phyloP scores from a whole-genome alignment of 2,797 vertebrate species.

The Parauchenoglanis punctatus region DNA sequence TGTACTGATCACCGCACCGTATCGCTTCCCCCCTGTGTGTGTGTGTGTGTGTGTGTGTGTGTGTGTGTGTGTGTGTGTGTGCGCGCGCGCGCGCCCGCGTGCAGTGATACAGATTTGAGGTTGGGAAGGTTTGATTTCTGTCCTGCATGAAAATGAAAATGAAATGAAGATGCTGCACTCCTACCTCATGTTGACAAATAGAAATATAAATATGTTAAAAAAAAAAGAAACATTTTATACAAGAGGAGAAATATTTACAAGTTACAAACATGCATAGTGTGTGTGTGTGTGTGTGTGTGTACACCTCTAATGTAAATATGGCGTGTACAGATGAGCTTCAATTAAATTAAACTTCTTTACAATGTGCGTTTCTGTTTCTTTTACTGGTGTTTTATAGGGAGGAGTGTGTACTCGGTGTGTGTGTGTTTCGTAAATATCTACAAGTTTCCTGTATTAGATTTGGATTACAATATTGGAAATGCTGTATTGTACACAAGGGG shows the following conservation, averaged over 20 bases:
- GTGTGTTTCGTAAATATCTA: neutral
- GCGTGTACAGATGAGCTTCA: neutral
- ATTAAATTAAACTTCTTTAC: conserved; percentile 7
- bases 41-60: neutral
- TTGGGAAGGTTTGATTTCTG: neutral
- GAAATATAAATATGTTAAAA: neutral
- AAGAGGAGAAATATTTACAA: conserved; percentile 7
- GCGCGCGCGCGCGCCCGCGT: too few species aligned
- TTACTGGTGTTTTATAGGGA: too few species aligned
- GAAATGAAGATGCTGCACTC: neutral
- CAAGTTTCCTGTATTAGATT: neutral
- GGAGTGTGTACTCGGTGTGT: neutral
- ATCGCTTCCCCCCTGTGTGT: neutral
- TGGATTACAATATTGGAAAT: neutral
- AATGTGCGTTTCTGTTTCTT: neutral
- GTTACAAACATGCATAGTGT: neutral
- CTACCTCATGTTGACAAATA: conserved; percentile 20
- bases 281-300: neutral
- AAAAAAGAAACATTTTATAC: neutral
- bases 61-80: too few species aligned
- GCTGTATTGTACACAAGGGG: neutral
- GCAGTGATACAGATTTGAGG: too few species aligned
- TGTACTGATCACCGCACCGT: neutral
- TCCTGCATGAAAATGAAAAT: neutral
- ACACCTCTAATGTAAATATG: neutral